A percentile compares a stretch with the other conserved stretches of the same genome.
phyloP scores from a whole-genome alignment of 2,888 invertebrate species.

The Chymomyza procnemis region DNA sequence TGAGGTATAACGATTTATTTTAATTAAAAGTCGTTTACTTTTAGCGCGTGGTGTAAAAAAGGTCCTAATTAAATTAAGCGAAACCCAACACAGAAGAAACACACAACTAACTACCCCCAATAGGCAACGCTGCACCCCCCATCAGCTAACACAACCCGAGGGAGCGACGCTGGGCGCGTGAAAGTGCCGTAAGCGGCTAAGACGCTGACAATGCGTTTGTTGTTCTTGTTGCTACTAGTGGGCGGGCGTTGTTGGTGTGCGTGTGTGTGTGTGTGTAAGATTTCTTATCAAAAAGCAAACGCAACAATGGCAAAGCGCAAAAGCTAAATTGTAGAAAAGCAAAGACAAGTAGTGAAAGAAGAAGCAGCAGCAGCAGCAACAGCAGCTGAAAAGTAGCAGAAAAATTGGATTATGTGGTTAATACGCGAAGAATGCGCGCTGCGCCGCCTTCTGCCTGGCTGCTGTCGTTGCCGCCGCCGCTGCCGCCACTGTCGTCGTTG shows the following conservation, averaged over 20 bases:
- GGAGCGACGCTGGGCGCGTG: neutral
- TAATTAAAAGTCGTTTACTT: constrained; percentile 63
- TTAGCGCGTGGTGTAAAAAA: constrained; percentile 50
- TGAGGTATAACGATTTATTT: constrained; percentile 51
- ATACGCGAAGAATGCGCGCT: constrained; percentile 29
- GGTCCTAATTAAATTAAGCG: constrained; percentile 61
- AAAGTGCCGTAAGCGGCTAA: neutral
- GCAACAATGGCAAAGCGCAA: constrained; percentile 33
- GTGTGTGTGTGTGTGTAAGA: no score
- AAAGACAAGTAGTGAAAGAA: constrained; percentile 20
- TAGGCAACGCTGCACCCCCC: no score
- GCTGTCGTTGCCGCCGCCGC: no score
- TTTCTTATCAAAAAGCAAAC: constrained; percentile 59
- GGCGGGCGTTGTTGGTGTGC: neutral
- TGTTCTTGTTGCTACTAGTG: neutral
- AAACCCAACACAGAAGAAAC: constrained; percentile 2
- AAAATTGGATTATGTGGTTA: constrained; percentile 67
- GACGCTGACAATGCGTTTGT: neutral
- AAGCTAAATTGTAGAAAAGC: constrained; percentile 21
- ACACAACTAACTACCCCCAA: neutral
- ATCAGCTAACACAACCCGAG: neutral
- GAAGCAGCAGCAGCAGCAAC: constrained; percentile 25
- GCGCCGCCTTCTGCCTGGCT: neutral
- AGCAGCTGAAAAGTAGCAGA: constrained; percentile 8
- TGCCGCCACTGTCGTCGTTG: neutral